phyloP scores from a whole-genome alignment of 2,888 invertebrate species.

The Caenorhabditis japonica region DNA sequence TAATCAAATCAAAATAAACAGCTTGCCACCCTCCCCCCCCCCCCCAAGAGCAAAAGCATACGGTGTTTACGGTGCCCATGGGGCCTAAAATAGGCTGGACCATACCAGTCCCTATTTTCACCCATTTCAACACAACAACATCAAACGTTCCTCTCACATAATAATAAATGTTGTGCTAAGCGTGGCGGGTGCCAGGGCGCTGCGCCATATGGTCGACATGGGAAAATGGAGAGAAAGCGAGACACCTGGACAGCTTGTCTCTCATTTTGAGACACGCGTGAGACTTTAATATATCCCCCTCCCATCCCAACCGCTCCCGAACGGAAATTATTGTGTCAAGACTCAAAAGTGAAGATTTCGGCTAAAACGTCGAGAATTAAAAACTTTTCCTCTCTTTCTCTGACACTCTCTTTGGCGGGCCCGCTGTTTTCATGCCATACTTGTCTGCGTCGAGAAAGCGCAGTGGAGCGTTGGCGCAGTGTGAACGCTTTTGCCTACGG shows the following conservation, averaged over 20 bases:
- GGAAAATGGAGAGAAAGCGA: constrained; percentile 18
- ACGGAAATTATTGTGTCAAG: no score
- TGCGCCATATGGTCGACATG: constrained; percentile 50
- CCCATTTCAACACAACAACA: constrained; percentile 22
- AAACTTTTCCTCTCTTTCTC: no score
- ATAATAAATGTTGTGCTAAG: constrained; percentile 50
- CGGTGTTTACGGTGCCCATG: background rate
- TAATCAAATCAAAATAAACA: constrained; percentile 17
- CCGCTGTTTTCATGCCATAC: no score
- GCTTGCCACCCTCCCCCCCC: background rate
- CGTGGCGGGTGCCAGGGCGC: constrained; percentile 26
- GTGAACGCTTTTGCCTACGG: no score
- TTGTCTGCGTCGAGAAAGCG: no score
- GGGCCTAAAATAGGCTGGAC: no score
- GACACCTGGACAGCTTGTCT: constrained; percentile 56
- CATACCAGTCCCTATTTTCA: background rate
- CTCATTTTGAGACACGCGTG: constrained; percentile 56
- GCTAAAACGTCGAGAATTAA: no score
- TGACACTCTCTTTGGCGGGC: no score
- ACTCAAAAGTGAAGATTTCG: no score
- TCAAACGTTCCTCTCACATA: constrained; percentile 14
- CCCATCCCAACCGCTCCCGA: no score
- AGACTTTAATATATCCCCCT: constrained; percentile 51
- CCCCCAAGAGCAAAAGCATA: no score
- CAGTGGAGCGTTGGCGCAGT: no score